phyloP scores from a whole-genome alignment of 2,888 invertebrate species.

The Himalopsyche japonica region DNA sequence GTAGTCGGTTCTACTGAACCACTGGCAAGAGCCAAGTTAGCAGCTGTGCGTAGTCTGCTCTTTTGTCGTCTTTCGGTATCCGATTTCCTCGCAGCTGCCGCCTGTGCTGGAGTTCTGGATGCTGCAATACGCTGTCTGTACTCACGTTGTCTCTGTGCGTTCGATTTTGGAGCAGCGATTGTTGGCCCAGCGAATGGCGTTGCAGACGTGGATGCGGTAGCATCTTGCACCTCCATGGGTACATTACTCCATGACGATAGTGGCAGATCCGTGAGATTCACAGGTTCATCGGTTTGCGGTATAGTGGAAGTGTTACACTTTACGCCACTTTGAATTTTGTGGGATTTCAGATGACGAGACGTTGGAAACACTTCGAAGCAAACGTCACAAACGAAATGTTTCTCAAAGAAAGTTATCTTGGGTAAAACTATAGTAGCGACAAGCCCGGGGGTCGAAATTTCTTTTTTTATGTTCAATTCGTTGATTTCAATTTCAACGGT shows the following conservation, averaged over 20 bases:
- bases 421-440: too few species aligned
- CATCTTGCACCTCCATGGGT: not conserved
- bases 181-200: not conserved
- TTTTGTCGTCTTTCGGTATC: not conserved
- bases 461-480: too few species aligned
- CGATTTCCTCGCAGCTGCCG: not conserved
- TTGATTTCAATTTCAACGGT: too few species aligned
- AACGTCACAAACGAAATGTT: too few species aligned
- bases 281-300: too few species aligned
- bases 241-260: too few species aligned
- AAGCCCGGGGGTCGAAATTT: too few species aligned
- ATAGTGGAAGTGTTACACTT: too few species aligned
- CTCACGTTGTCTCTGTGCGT: not conserved
- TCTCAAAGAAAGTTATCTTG: too few species aligned
- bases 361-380: too few species aligned
- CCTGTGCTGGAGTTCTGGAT: not conserved
- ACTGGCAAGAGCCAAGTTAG: constrained; percentile 42
- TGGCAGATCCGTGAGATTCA: not conserved
- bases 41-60: constrained; percentile 41
- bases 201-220: not conserved
- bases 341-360: too few species aligned
- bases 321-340: too few species aligned
- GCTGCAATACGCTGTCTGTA: not conserved
- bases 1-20: constrained; percentile 26
- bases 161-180: not conserved